These are phyloP conservation scores for Etheostoma spectabile DNA, from an alignment of 2,113 vertebrate species.

Conservation along the genomic window DNA sequence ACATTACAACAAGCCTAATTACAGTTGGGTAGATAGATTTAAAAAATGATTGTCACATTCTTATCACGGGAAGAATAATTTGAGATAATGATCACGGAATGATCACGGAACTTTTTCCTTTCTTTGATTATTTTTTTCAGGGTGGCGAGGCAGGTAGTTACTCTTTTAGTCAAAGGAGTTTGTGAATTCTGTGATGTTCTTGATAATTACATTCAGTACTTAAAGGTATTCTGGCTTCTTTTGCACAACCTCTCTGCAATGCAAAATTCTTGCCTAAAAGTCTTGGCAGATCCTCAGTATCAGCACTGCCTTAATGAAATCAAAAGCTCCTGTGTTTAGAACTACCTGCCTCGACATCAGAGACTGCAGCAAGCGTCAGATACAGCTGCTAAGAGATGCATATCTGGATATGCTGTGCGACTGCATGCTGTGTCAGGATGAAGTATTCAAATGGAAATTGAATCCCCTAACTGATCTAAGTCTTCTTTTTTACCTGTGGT, in stretches of 20 bases:
- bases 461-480: conserved; percentile 43
- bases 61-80: conserved; percentile 30
- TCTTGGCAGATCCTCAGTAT: conserved; percentile 32
- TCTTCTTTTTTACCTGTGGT: conserved; percentile 17
- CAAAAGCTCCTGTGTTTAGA: conserved; percentile 45
- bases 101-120: conserved; percentile 33
- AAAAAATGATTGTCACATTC: background rate
- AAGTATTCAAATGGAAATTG: conserved; percentile 42
- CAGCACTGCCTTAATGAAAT: conserved; percentile 48
- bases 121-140: conserved; percentile 31
- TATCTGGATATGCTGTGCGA: conserved; percentile 36
- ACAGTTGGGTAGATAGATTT: conserved; percentile 12
- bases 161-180: conserved; percentile 8
- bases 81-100: conserved; percentile 39
- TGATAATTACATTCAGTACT: conserved; percentile 45
- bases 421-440: conserved; percentile 30
- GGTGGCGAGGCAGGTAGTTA: background rate
- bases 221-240: conserved; percentile 21
- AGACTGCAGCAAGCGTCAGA: conserved; percentile 41
- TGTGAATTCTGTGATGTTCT: conserved; percentile 24
- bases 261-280: conserved; percentile 16
- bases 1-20: conserved; percentile 21
- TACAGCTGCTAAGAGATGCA: conserved; percentile 43
- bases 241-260: conserved; percentile 13
- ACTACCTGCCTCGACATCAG: conserved; percentile 50